Evolutionary conservation across 2,797 vertebrate genomes (phyloP).

Genomic region (Pangasius djambal): DNA sequence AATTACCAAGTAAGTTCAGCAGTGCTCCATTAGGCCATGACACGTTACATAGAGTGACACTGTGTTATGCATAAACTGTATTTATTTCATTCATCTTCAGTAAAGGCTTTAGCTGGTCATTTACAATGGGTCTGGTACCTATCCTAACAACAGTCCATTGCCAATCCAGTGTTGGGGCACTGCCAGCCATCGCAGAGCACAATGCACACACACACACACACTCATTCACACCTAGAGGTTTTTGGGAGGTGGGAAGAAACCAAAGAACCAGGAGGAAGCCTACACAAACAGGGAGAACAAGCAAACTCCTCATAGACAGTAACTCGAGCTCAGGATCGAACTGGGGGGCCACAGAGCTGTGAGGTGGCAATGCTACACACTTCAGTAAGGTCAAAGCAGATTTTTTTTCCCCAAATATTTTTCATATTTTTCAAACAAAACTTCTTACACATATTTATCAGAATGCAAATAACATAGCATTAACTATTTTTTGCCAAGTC

Average conservation of each 20-base stretch:
- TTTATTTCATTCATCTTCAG: not conserved
- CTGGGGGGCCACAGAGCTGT: too few relatives aligned
- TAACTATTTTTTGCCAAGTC: not conserved
- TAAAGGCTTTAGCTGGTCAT: not conserved
- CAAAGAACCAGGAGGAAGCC: not conserved
- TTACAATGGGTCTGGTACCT: not conserved
- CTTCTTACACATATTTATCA: not conserved
- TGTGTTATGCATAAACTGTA: not conserved
- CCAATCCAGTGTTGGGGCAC: not conserved
- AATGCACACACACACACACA: not conserved
- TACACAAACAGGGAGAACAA: not conserved
- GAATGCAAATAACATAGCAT: not conserved
- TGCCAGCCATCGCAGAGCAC: not conserved
- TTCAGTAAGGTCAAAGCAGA: not conserved
- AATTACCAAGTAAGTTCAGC: not conserved
- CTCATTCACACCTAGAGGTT: not conserved
- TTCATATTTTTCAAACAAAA: not conserved
- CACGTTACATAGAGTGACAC: not conserved
- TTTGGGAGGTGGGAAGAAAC: not conserved
- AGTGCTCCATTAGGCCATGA: too few relatives aligned
- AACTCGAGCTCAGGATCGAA: not conserved
- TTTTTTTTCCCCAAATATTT: not conserved
- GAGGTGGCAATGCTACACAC: not conserved
- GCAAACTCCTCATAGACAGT: not conserved
- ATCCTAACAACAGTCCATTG: not conserved